Evolutionary conservation across 2,113 vertebrate genomes (phyloP).

Genomic region (Tragelaphus scriptus): DNA sequence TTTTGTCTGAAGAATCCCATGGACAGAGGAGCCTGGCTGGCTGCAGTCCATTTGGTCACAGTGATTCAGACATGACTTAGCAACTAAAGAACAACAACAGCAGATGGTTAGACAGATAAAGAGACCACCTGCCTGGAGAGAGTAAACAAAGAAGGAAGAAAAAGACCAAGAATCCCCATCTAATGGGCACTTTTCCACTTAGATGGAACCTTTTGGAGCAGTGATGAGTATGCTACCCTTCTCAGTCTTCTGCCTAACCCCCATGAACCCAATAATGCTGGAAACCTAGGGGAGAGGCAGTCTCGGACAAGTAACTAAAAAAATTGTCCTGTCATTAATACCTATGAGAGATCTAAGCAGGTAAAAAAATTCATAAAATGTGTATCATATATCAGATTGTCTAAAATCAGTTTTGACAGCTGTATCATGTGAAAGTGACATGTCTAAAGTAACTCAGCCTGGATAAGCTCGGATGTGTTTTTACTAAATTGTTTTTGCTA

Average conservation of each 20-base stretch:
- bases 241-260: not conserved
- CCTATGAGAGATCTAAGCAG: not conserved
- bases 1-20: not conserved
- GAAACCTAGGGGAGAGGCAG: not conserved
- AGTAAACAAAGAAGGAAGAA: not conserved
- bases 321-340: not conserved
- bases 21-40: not conserved
- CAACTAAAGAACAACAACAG: not conserved
- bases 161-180: not conserved
- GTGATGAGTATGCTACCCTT: not conserved
- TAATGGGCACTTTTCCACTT: not conserved
- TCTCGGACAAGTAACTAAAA: not conserved
- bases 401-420: not conserved
- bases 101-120: not conserved
- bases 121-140: rapidly evolving
- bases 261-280: not conserved
- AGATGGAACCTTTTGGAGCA: not conserved
- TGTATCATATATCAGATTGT: not conserved
- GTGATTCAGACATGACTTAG: not conserved
- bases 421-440: not conserved
- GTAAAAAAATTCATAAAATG: not conserved
- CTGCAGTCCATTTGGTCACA: not conserved
- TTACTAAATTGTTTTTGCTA: not conserved
- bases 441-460: not conserved
- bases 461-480: not conserved